Conservation (phyloP, 2,113 vertebrate species). For the Lepus europaeus region DNA sequence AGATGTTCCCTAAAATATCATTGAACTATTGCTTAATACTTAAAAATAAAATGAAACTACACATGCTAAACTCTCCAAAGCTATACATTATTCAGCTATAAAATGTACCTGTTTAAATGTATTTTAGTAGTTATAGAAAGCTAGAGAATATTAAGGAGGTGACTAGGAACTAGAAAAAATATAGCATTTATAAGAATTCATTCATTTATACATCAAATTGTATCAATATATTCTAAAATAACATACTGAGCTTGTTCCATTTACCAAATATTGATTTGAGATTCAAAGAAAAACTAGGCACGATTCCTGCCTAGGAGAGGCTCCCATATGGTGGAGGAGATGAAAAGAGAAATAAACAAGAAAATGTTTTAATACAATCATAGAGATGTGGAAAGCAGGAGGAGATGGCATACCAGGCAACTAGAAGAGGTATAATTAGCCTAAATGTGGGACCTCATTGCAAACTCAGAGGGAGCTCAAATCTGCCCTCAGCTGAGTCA, state of each 20-base stretch:
- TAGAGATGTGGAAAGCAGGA: conserved; percentile 20
- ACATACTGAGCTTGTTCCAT: not conserved
- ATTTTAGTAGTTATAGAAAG: not conserved
- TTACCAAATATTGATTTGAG: conserved; percentile 34
- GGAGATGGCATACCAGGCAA: conserved; percentile 2
- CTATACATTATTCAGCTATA: not conserved
- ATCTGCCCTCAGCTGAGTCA: not conserved
- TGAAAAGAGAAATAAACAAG: conserved; percentile 57
- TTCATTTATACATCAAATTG: not conserved
- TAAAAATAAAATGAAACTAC: not conserved
- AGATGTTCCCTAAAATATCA: not conserved
- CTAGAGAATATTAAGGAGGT: not conserved
- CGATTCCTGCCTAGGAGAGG: not conserved
- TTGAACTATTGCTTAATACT: not conserved
- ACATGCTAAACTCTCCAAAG: not conserved
- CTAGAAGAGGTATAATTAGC: not conserved
- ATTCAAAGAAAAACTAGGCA: conserved; percentile 28
- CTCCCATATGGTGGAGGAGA: not conserved
- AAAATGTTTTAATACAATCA: conserved; percentile 41
- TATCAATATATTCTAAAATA: conserved; percentile 22
- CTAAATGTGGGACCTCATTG: not conserved
- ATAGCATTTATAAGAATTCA: not conserved
- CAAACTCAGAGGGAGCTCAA: conserved; percentile 3
- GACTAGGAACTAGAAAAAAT: not conserved
- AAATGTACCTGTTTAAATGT: not conserved